These are phyloP conservation scores for Callaeas wilsoni DNA, from an alignment of 2,113 vertebrate species.

Conservation along the genomic window DNA sequence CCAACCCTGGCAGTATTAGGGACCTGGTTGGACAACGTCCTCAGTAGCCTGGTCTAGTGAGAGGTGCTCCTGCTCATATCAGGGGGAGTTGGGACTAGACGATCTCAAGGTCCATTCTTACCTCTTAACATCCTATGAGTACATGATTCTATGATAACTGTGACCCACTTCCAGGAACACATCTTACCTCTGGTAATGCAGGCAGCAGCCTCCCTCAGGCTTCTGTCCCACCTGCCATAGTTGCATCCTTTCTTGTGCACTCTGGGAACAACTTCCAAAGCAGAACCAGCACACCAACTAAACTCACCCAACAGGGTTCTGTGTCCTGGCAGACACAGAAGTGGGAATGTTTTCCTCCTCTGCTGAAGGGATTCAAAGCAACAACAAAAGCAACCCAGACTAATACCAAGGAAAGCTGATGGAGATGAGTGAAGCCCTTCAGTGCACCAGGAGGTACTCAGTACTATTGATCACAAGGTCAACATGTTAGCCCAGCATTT, in stretches of 20 bases:
- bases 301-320: background rate
- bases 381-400: fast-evolving
- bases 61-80: background rate
- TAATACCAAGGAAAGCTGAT: background rate
- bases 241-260: fast-evolving
- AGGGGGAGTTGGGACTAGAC: background rate
- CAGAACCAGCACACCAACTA: background rate
- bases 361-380: background rate
- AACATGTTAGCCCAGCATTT: background rate
- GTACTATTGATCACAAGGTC: background rate
- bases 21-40: fast-evolving
- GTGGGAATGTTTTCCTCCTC: background rate
- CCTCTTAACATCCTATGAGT: background rate
- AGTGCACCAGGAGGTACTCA: background rate
- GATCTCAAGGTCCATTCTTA: background rate
- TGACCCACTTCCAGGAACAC: background rate
- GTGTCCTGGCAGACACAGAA: background rate
- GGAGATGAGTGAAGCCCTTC: background rate
- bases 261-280: background rate
- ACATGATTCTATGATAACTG: background rate
- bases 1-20: background rate
- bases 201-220: background rate
- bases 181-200: background rate
- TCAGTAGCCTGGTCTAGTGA: background rate
- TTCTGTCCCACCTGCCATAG: background rate